These are phyloP conservation scores for Diachasma alloeum DNA, from an alignment of 1,140 invertebrate genomes.

Conservation along the genomic window DNA sequence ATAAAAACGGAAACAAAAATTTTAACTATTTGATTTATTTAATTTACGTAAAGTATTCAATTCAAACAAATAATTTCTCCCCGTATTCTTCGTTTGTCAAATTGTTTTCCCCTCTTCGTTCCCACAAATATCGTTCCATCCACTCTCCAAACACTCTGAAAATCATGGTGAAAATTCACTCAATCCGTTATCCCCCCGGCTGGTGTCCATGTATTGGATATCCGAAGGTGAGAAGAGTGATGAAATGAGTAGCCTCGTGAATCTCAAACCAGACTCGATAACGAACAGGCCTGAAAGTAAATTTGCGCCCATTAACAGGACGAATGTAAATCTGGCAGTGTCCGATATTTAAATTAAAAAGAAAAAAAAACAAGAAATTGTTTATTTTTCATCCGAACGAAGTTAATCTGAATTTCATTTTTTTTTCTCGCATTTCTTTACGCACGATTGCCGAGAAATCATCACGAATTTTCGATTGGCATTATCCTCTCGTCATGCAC, in stretches of 20 bases:
- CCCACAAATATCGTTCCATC: too few relatives aligned
- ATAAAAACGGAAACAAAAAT: too few relatives aligned
- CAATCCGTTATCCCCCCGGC: background rate
- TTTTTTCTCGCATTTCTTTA: background rate
- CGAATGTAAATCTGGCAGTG: constrained; percentile 11
- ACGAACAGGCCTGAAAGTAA: constrained; percentile 54
- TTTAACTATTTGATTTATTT: too few relatives aligned
- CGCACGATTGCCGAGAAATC: background rate
- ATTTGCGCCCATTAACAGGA: constrained; percentile 60
- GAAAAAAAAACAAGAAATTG: background rate
- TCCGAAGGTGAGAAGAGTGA: constrained; percentile 26
- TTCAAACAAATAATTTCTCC: too few relatives aligned
- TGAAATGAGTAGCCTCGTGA: constrained; percentile 27
- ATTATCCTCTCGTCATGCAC: background rate
- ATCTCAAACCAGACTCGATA: constrained; percentile 42
- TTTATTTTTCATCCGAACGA: background rate
- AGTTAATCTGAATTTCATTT: background rate
- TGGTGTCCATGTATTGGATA: constrained; percentile 2
- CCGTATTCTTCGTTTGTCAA: too few relatives aligned
- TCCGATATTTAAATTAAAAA: background rate
- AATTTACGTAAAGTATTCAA: too few relatives aligned
- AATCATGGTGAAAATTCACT: constrained; percentile 1
- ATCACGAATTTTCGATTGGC: background rate
- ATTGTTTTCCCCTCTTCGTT: too few relatives aligned
- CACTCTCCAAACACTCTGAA: background rate